Evolutionary conservation across 2,797 vertebrate species (phyloP).

Genomic region (Pelobates cultripes): DNA sequence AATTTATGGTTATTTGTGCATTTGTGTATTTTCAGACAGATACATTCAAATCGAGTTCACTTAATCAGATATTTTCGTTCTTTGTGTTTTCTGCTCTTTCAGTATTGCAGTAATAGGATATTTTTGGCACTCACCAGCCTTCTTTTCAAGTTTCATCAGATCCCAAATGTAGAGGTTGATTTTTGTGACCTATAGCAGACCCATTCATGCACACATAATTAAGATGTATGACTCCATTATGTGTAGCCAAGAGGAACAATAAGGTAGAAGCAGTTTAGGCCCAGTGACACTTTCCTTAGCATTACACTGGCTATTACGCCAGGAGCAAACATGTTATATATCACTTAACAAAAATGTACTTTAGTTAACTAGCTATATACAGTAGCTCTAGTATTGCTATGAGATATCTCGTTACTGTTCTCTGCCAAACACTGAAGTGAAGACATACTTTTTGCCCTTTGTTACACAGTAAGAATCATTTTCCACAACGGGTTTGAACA

Average conservation of each 20-base stretch:
- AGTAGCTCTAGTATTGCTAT: background rate
- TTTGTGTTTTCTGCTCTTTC: background rate
- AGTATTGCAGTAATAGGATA: background rate
- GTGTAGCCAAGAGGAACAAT: conserved; percentile 55
- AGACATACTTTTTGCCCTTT: background rate
- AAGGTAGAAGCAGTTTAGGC: conserved; percentile 39
- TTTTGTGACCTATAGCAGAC: conserved; percentile 60
- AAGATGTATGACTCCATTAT: conserved; percentile 60
- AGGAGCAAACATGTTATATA: conserved; percentile 27
- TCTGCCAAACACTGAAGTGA: background rate
- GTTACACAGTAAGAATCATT: background rate
- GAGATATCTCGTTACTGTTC: background rate
- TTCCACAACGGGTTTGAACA: background rate
- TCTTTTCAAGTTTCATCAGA: conserved; percentile 16
- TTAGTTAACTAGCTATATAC: conserved; percentile 9
- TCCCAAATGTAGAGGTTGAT: conserved; percentile 30
- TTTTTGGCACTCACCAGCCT: background rate
- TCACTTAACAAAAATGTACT: conserved; percentile 16
- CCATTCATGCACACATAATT: conserved; percentile 53
- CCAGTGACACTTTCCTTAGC: conserved; percentile 42
- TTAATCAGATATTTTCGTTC: background rate
- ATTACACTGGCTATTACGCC: conserved; percentile 31
- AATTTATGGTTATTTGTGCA: background rate
- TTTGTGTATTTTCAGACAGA: background rate
- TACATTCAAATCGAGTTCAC: background rate